phyloP scores from a whole-genome alignment of 2,113 vertebrate species.

The Triplophysa siluroides region DNA sequence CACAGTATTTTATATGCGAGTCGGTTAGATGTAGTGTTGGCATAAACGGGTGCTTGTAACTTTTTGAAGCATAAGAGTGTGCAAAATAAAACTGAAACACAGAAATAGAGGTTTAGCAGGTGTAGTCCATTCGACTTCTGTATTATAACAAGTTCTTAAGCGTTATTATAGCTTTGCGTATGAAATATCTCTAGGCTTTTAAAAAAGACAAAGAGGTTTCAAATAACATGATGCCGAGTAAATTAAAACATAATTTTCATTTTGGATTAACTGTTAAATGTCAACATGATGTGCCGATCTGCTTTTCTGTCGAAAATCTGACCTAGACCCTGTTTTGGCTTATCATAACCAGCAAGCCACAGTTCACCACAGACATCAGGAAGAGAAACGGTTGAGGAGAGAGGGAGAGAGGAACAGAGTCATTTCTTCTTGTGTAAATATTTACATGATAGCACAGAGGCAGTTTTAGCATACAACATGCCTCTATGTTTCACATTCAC shows the following conservation, averaged over 20 bases:
- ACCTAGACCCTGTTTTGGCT: neutral
- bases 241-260: too few relatives aligned
- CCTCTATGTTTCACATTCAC: neutral
- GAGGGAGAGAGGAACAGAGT: conserved; percentile 12
- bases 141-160: too few relatives aligned
- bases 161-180: too few relatives aligned
- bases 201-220: too few relatives aligned
- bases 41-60: neutral
- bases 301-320: neutral
- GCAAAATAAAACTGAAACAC: too few relatives aligned
- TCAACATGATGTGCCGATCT: neutral
- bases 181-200: too few relatives aligned
- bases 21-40: neutral
- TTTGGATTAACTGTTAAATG: too few relatives aligned
- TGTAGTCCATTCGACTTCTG: too few relatives aligned
- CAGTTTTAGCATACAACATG: conserved; percentile 17
- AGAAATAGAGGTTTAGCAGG: too few relatives aligned
- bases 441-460: conserved; percentile 32
- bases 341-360: neutral
- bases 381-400: conserved; percentile 1
- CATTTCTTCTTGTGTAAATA: conserved; percentile 34
- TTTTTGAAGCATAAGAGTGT: neutral
- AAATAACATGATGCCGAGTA: too few relatives aligned
- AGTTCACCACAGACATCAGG: neutral
- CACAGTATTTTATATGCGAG: neutral